Evolutionary conservation across 1,140 invertebrate genomes (phyloP).

Genomic region (Drosophila aff.): DNA sequence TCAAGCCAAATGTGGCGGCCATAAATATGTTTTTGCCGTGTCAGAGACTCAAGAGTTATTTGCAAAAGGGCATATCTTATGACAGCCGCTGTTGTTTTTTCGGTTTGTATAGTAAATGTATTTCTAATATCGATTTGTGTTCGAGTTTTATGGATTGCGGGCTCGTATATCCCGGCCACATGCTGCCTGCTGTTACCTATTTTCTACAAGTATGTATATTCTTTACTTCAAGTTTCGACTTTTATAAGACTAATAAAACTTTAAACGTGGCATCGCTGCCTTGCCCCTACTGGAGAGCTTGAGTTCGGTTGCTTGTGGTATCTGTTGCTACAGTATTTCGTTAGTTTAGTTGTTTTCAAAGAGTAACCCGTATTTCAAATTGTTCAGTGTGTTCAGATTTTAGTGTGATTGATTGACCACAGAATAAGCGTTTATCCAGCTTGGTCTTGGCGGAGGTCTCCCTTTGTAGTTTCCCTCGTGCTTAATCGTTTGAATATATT

Average conservation of each 20-base stretch:
- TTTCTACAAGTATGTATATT: slow-evolving; percentile 31
- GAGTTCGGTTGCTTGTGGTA: slow-evolving; percentile 31
- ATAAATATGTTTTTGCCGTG: slow-evolving; percentile 6
- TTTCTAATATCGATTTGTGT: slow-evolving; percentile 48
- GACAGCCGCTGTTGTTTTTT: slow-evolving; percentile 30
- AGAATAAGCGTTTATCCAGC: slow-evolving; percentile 22
- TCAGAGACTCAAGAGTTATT: slow-evolving; percentile 15
- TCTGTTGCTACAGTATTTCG: slow-evolving; percentile 48
- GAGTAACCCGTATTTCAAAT: slow-evolving; percentile 77
- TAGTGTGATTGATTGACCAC: slow-evolving; percentile 49
- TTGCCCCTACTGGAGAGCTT: slow-evolving; percentile 14
- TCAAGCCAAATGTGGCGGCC: slow-evolving; percentile 12
- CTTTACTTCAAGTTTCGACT: slow-evolving; percentile 43
- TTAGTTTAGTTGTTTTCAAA: slow-evolving; percentile 49
- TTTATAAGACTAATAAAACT: slow-evolving; percentile 57
- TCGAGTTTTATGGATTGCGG: slow-evolving; percentile 59
- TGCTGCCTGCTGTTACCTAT: slow-evolving; percentile 35
- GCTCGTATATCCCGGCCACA: slow-evolving; percentile 23
- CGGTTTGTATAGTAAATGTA: slow-evolving; percentile 32
- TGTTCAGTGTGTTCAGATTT: slow-evolving; percentile 53
- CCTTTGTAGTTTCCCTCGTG: slow-evolving; percentile 3
- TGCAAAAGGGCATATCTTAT: slow-evolving; percentile 25
- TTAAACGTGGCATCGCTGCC: slow-evolving; percentile 33
- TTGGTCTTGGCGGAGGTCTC: slow-evolving; percentile 14
- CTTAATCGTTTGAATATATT: slow-evolving; percentile 23